A percentile compares a stretch with the other conserved stretches of the same genome.
Conservation (phyloP, 2,113 vertebrate species). For the Nyctereutes procyonoides region DNA sequence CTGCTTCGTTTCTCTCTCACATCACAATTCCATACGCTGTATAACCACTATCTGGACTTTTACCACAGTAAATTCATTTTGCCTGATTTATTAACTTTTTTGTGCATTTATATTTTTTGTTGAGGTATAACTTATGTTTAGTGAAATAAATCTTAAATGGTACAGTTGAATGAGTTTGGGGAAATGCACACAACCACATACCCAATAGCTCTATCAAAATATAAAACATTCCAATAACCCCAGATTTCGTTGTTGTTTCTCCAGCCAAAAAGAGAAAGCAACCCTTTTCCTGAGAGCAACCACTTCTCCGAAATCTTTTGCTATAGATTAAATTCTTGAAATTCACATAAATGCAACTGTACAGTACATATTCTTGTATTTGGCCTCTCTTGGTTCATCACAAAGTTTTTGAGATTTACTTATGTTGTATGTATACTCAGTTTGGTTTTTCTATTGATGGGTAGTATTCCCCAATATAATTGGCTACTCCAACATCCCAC, state of each 20-base stretch:
- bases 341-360: neutral
- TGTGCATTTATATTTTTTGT: neutral
- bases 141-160: constrained; percentile 42
- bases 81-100: neutral
- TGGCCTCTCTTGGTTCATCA: neutral
- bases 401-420: neutral
- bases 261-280: neutral
- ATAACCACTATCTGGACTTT: neutral
- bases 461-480: neutral
- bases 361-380: neutral
- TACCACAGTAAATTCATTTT: neutral
- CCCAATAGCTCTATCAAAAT: neutral
- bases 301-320: neutral
- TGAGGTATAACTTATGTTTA: neutral
- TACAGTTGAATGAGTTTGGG: neutral
- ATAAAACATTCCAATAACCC: neutral
- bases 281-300: neutral
- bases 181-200: neutral
- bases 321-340: neutral
- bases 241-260: neutral
- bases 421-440: neutral
- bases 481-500: neutral
- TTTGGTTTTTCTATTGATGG: neutral
- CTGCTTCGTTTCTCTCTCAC: neutral
- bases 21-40: neutral